Percentiles rank a stretch among this genome's conserved stretches.
Conservation (phyloP, 2,888 invertebrate species). For the Xylota segnis region DNA sequence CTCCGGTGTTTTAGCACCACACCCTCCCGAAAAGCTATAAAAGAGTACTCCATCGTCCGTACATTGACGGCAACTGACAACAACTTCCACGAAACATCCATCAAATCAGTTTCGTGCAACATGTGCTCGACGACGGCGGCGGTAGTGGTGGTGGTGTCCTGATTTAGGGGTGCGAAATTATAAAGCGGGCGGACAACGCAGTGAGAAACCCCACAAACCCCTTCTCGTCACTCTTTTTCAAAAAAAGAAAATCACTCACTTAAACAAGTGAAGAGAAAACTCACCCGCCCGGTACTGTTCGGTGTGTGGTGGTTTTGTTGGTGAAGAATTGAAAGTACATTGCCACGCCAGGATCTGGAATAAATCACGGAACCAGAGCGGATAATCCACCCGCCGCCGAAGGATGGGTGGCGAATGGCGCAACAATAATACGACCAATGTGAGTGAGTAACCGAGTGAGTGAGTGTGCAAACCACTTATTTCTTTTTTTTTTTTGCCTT, state of each 20-base stretch:
- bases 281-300: not conserved
- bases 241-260: constrained; percentile 25
- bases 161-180: constrained; percentile 65
- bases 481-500: constrained; percentile 33
- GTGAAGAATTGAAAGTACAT: constrained; percentile 57
- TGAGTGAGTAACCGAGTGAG: constrained; percentile 58
- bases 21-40: constrained; percentile 12
- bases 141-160: constrained; percentile 26
- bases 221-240: not conserved
- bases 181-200: constrained; percentile 48
- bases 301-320: constrained; percentile 18
- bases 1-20: not conserved
- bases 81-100: constrained; percentile 60
- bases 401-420: constrained; percentile 18
- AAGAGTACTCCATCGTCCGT: constrained; percentile 32
- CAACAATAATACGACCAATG: constrained; percentile 67
- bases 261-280: constrained; percentile 4
- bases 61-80: constrained; percentile 57
- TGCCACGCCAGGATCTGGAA: constrained; percentile 58
- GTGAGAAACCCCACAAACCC: constrained; percentile 24
- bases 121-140: constrained; percentile 60
- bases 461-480: constrained; percentile 58
- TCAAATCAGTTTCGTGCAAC: constrained; percentile 70
- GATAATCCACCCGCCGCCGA: constrained; percentile 43
- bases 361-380: constrained; percentile 59